phyloP scores from a whole-genome alignment of 2,888 invertebrate genomes.

The Pheosia tremula region DNA sequence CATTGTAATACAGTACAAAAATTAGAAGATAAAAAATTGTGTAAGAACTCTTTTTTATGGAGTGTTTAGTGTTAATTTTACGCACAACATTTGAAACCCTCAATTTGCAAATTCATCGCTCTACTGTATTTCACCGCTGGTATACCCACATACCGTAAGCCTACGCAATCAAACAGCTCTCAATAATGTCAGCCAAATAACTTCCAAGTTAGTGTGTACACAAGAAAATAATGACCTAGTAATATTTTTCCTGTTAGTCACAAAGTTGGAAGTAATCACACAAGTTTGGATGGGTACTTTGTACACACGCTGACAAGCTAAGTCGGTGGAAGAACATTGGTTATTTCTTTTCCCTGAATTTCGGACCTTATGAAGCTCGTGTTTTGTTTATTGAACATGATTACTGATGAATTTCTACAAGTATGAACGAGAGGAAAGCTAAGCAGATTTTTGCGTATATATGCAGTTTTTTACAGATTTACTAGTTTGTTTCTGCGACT shows the following conservation, averaged over 20 bases:
- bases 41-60: too few species aligned
- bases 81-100: too few species aligned
- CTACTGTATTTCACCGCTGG: too few species aligned
- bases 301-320: conserved; percentile 34
- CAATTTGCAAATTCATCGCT: too few species aligned
- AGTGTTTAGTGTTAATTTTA: too few species aligned
- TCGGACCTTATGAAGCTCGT: conserved; percentile 1
- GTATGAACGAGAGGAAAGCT: neutral
- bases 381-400: conserved; percentile 4
- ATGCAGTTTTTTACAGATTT: too few species aligned
- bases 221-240: conserved; percentile 26
- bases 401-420: neutral
- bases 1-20: too few species aligned
- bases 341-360: neutral
- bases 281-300: conserved; percentile 32
- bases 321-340: conserved; percentile 4
- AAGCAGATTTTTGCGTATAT: too few species aligned
- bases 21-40: too few species aligned
- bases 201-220: conserved; percentile 8
- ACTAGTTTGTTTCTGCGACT: too few species aligned
- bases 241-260: conserved; percentile 33
- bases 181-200: conserved; percentile 3
- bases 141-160: too few species aligned
- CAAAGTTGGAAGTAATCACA: conserved; percentile 34
- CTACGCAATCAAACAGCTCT: neutral